These are phyloP conservation scores for Centropyge bicolor DNA, from an alignment of 2,797 vertebrate genomes.

Conservation along the genomic window DNA sequence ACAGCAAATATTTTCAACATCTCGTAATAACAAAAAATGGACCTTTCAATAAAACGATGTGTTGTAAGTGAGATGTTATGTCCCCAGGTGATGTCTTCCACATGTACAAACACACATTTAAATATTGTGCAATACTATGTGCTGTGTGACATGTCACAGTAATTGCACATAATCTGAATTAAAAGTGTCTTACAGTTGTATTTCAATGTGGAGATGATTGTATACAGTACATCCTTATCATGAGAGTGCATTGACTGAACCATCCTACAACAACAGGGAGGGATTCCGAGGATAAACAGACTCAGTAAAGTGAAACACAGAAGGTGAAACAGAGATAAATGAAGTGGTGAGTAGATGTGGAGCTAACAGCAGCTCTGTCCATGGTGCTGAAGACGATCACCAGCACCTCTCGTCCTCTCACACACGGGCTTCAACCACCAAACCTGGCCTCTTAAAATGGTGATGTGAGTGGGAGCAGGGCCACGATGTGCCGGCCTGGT, in stretches of 20 bases:
- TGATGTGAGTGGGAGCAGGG: slow-evolving; percentile 28
- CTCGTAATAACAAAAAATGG: not conserved
- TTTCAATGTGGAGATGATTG: not conserved
- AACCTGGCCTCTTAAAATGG: not conserved
- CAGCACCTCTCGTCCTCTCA: not conserved
- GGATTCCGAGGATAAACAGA: not conserved
- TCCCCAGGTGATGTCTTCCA: not conserved
- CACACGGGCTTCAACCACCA: not conserved
- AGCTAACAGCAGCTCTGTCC: slow-evolving; percentile 72
- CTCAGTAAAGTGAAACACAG: not conserved
- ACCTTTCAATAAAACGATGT: not conserved
- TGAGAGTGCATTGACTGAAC: not conserved
- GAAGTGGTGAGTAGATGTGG: not conserved
- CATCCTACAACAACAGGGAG: not conserved
- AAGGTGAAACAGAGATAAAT: not conserved
- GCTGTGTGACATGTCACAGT: not conserved
- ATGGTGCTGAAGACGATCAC: slow-evolving; percentile 77
- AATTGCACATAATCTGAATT: not conserved
- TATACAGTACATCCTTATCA: not conserved
- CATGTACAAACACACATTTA: not conserved
- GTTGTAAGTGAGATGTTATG: not conserved
- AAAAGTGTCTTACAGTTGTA: not conserved
- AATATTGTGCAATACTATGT: not conserved
- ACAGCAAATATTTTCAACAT: too few relatives aligned
- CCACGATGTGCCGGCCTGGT: slow-evolving; percentile 13